These are phyloP conservation scores for Eupsittula cactorum DNA, from an alignment of 2,113 vertebrate species.

Conservation along the genomic window DNA sequence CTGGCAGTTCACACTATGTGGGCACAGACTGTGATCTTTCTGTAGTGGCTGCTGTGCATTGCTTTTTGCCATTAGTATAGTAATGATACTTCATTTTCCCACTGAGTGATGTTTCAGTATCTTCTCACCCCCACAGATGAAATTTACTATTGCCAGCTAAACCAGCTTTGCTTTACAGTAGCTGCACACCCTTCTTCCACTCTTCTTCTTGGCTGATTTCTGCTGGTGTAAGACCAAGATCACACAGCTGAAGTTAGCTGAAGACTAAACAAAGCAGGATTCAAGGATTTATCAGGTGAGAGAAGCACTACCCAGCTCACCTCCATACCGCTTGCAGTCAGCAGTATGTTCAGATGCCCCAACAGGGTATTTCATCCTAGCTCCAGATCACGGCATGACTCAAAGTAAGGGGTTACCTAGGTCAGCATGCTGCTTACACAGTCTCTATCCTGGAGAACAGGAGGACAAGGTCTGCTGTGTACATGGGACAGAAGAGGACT, in stretches of 20 bases:
- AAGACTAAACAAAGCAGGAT: not conserved
- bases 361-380: not conserved
- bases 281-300: not conserved
- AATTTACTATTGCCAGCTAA: not conserved
- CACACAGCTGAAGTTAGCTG: not conserved
- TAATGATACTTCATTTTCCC: not conserved
- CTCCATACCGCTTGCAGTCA: not conserved
- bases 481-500: not conserved
- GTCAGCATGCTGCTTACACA: not conserved
- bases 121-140: not conserved
- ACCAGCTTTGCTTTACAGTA: not conserved
- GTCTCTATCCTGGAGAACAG: not conserved
- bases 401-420: not conserved
- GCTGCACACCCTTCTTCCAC: not conserved
- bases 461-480: accelerated
- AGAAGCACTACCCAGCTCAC: not conserved
- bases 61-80: not conserved
- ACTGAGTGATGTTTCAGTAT: not conserved
- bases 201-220: not conserved
- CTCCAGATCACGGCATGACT: not conserved
- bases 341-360: not conserved
- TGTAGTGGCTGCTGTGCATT: not conserved
- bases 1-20: not conserved
- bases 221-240: accelerated
- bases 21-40: not conserved